phyloP scores from a whole-genome alignment of 2,888 invertebrate genomes.

The Aethes cnicana region DNA sequence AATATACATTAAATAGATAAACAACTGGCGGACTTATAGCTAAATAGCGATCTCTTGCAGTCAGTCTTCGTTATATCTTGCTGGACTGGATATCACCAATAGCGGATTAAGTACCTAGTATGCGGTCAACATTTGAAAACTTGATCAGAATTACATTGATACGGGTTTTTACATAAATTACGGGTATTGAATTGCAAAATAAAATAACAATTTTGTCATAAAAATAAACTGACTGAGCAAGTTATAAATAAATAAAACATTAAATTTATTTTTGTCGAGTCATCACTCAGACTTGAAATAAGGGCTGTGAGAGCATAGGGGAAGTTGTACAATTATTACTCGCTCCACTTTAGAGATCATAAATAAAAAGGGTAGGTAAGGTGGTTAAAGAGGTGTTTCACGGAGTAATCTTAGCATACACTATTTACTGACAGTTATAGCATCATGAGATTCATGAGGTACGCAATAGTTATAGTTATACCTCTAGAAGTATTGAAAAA shows the following conservation, averaged over 20 bases:
- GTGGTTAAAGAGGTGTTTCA: constrained; percentile 2
- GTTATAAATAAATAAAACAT: constrained; percentile 4
- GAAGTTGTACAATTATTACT: constrained; percentile 13
- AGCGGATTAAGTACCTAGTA: too few species aligned
- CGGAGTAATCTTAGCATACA: background rate
- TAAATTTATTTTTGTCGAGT: constrained; percentile 10
- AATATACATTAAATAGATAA: too few species aligned
- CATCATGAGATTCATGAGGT: too few species aligned
- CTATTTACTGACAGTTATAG: background rate
- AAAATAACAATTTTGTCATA: background rate
- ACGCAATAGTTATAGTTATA: too few species aligned
- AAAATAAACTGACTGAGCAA: background rate
- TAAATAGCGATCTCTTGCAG: too few species aligned
- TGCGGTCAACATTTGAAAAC: too few species aligned
- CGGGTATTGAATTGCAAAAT: background rate
- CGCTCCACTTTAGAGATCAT: constrained; percentile 21
- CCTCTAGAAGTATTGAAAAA: too few species aligned
- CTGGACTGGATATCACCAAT: too few species aligned
- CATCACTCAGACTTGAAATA: constrained; percentile 4
- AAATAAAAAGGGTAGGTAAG: constrained; percentile 20
- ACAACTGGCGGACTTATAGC: too few species aligned
- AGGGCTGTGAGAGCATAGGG: constrained; percentile 15
- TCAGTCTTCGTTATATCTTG: too few species aligned
- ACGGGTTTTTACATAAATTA: too few species aligned
- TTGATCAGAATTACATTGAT: too few species aligned